Base-by-base conservation (phyloP, 2,113 vertebrate genomes). In the Lepisosteus oculatus region DNA sequence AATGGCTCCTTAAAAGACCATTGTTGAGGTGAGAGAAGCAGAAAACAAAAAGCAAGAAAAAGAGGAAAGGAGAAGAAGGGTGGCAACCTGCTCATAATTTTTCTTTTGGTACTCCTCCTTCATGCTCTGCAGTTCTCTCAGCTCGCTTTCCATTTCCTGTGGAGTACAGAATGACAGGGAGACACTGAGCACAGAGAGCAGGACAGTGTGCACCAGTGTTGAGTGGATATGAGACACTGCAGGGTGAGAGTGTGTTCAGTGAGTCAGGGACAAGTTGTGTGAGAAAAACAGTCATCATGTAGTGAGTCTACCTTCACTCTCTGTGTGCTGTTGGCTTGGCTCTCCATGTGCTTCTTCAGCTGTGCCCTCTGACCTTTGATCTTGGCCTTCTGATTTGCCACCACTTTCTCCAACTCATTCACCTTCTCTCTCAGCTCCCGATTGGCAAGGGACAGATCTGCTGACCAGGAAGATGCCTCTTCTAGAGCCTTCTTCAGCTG, bases 401-500 rank as follows among this genome's bases (percentile, higher is more conserved):
- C 64, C 0, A 68, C 55, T 44, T 86, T 79, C 57, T 91, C 84
- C 43, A 89, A 76, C 55, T 87, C 85, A 0, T 13, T 9, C 4
- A 84, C 47, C 76, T 87, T 89, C 66, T 84, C 82, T 43, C 67
- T 76, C 59, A 92, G 81, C 68, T 91, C 85, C 61, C 75, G 78
- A 81, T 91, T 93, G 63, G 78, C 72, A 6, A 43, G 51, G 13
- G 84, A 88, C 42, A 90, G 86, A 69, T 90, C 89, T 56, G 79
- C 77, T 14, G 86, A 78, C 62, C 83, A 81, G 65, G 55, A 75
- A 47, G 76, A 87, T 56, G 80, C 82, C 66, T 85, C 84, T 5
- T 89, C 80, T 2, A 88, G 76, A 7, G 83, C 80, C 79, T 89
- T 91, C 79, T 86, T 90, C 61, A 89, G 51, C 90, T 93, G 69